Percentiles rank a stretch among this genome's conserved stretches.
Evolutionary conservation across 1,140 invertebrate species (phyloP).

Genomic region (Drosophila kanapiae): DNA sequence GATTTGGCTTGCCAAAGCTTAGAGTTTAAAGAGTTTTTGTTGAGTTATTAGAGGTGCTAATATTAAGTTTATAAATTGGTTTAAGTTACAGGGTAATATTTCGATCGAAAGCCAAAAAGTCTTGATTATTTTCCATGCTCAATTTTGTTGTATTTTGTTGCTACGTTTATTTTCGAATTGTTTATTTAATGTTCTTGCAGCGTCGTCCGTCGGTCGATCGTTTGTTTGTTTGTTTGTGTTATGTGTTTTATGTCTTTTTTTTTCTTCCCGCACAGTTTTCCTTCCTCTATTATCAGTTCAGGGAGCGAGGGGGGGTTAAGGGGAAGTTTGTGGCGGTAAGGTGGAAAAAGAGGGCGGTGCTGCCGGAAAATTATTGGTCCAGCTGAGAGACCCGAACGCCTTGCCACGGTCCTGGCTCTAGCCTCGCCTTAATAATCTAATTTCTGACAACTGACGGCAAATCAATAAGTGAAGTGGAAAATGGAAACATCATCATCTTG

Average conservation of each 20-base stretch:
- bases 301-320: slow-evolving; percentile 1
- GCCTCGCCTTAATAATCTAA: slow-evolving; percentile 57
- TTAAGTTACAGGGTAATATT: slow-evolving; percentile 9
- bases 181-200: slow-evolving; percentile 70
- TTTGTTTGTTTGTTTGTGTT: slow-evolving; percentile 53
- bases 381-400: slow-evolving; percentile 41
- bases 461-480: slow-evolving; percentile 74
- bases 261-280: slow-evolving; percentile 1
- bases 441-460: slow-evolving; percentile 66
- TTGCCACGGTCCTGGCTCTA: background rate
- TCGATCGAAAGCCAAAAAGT: background rate
- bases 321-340: slow-evolving; percentile 5
- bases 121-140: slow-evolving; percentile 24
- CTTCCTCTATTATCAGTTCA: slow-evolving; percentile 14
- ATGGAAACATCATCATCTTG: slow-evolving; percentile 36
- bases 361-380: slow-evolving; percentile 43
- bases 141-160: slow-evolving; percentile 66
- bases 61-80: background rate
- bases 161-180: slow-evolving; percentile 77
- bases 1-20: background rate
- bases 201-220: slow-evolving; percentile 32
- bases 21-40: too few relatives aligned
- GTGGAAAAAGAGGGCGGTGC: slow-evolving; percentile 5
- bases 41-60: too few relatives aligned
- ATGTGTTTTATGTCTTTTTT: slow-evolving; percentile 39